Evolutionary conservation across 2,888 invertebrate species (phyloP), one percentile per base, ranked within the genome.

Genomic region (Andrena flavipes): DNA sequence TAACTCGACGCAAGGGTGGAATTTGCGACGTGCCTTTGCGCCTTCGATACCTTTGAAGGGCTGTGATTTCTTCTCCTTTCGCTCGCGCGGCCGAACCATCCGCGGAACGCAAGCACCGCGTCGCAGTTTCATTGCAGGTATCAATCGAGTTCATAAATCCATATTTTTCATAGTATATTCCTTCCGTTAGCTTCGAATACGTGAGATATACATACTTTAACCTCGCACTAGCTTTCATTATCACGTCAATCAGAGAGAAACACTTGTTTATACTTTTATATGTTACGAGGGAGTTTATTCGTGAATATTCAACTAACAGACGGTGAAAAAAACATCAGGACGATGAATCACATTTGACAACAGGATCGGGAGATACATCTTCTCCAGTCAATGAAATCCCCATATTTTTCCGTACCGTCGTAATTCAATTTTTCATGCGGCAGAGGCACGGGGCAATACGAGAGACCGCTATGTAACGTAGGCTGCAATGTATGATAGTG

Each of bases 361-460:
- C 42, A 42, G 29, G 35, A 65, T 65, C 20, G 2, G 2, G 10
- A 48, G 49, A n/a, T 51, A 20, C 13, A 6, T 72, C 48, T 48
- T 10, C 23, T n/a, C 13, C 30, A 5, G 49, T 60, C 73, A 51
- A 73, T 64, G 29, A 51, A 10, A 54, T 75, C 51, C 42, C 62
- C 49, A 64, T 10, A 10, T 60, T 29, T 65, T 20, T 29, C 33
- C 5, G 10, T 29, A 30, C 51, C 29, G 23, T 59, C 54, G 54
- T 49, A 13, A 65, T 62, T 71, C 71, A 67, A 77, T 80, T 77
- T 80, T 77, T 80, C 71, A 20, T 51, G 20, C 42, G 3, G 26
- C 59, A 8, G 29, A 51, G 33, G 48, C 62, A 8, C 23, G 7
- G 35, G 29, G 29, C 67, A 49, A 56, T 56, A 16, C 30, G 48